Evolutionary conservation across 2,888 invertebrate genomes (phyloP), one percentile per base, ranked within the genome.

Genomic region (Heliconius hortense): DNA sequence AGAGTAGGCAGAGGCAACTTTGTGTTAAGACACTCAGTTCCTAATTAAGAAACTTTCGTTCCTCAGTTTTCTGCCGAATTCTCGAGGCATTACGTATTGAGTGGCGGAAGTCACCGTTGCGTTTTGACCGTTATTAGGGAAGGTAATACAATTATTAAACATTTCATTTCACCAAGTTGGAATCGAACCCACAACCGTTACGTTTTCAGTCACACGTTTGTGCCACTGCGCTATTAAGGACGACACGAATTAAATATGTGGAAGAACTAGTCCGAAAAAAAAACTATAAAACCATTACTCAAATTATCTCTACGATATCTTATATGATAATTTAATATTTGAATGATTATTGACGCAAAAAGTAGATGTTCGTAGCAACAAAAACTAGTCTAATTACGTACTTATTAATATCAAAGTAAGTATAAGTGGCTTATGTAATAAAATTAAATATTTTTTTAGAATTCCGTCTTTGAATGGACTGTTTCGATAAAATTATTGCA

Each of bases 371-470:
- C 13, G 24, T 7, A 4, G 5, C 11, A 21, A 21, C 5, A 64
- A 39, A 39, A 39, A 39, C n/a, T 39, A 11, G 35, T 64, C 4
- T 24, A 39, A 64, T 64, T 13, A 64, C n/a, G 21, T 35, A n/a
- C 35, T 35, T 31, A 31, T 63, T 21, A 21, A 63, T 63, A 63
- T 63, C 10, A 26, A 60, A 26, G 13, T 60, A 60, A 21, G 53
- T 7, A 53, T 21, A 4, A 28, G 31, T 21, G 3, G 31, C 11
- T 21, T 63, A 31, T 63, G 7, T 21, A 15, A 63, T 28, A 18
- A 15, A 21, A 77, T 74, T 77, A 74, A 53, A 53, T 53, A 53
- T 53, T 53, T 53, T 53, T 53, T 53, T 53, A 53, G 5, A 53
- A 8, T 53, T 53, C 53, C 53, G 53, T 53, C 21, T 53, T n/a